A percentile compares a stretch with the other conserved stretches of the same genome.
phyloP scores from a whole-genome alignment of 2,113 vertebrate species.

The Phasianus colchicus region DNA sequence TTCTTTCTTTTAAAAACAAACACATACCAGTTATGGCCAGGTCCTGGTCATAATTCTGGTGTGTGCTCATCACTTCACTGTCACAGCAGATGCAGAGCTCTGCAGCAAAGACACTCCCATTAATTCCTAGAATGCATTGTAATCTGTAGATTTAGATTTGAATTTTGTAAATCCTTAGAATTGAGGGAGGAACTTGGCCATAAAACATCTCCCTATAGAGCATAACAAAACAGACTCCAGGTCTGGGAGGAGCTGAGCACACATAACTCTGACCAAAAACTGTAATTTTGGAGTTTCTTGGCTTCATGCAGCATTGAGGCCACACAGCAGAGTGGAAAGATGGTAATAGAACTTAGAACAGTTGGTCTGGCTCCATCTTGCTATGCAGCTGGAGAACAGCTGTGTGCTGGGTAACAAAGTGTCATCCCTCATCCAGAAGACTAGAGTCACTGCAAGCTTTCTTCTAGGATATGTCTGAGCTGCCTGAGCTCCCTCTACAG shows the following conservation, averaged over 20 bases:
- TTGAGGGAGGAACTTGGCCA: background rate
- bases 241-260: fast-evolving
- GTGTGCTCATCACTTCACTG: background rate
- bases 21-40: background rate
- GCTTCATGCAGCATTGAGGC: background rate
- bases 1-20: background rate
- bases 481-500: background rate
- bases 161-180: background rate
- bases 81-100: background rate
- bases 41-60: background rate
- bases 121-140: background rate
- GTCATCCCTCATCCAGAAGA: background rate
- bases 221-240: background rate
- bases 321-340: background rate
- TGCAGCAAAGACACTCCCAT: background rate
- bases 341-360: background rate
- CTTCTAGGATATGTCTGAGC: background rate
- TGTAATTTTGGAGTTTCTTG: background rate
- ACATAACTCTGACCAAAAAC: background rate
- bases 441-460: background rate
- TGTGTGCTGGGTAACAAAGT: background rate
- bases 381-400: background rate
- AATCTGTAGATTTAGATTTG: background rate
- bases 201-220: background rate
- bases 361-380: background rate